Percentiles rank a stretch among this genome's conserved stretches.
Evolutionary conservation across 1,140 invertebrate species (phyloP).

Genomic region (Holcopasites calliopsidis): DNA sequence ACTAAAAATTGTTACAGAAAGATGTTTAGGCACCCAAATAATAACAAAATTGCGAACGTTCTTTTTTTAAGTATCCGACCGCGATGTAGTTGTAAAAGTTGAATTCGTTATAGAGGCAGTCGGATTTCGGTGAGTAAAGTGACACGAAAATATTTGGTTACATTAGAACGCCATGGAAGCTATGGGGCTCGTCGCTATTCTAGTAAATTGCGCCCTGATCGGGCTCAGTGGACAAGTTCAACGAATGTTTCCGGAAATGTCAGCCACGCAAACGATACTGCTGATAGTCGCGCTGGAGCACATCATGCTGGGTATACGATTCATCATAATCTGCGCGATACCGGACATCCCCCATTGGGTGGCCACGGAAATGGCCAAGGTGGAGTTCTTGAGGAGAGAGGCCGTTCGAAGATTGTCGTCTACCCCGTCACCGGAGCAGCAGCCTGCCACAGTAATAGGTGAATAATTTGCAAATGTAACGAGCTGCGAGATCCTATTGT

Average conservation of each 20-base stretch:
- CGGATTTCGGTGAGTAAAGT: too few relatives aligned
- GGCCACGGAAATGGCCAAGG: constrained; percentile 92
- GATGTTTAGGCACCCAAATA: too few relatives aligned
- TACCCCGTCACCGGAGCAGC: constrained; percentile 77
- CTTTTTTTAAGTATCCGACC: too few relatives aligned
- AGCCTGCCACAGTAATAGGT: constrained; percentile 77
- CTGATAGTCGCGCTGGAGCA: constrained; percentile 94
- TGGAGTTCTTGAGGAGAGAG: constrained; percentile 89
- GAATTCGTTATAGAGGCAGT: too few relatives aligned
- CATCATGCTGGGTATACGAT: constrained; percentile 90
- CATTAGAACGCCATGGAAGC: constrained; percentile 94
- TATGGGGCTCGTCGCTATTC: constrained; percentile 94
- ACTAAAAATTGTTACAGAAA: too few relatives aligned
- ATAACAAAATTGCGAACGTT: too few relatives aligned
- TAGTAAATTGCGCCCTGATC: constrained; percentile 97
- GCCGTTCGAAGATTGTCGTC: constrained; percentile 81
- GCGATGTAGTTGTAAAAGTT: too few relatives aligned
- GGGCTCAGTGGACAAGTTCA: constrained; percentile 95
- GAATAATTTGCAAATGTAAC: constrained; percentile 16
- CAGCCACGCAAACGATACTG: constrained; percentile 91
- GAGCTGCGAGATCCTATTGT: not conserved
- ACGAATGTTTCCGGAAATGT: constrained; percentile 92
- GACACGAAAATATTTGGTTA: too few relatives aligned
- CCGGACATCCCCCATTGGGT: constrained; percentile 96
- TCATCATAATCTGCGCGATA: constrained; percentile 91